A percentile compares a stretch with the other conserved stretches of the same genome.
Conservation (phyloP, 2,888 invertebrate genomes). For the Empis stercorea region DNA sequence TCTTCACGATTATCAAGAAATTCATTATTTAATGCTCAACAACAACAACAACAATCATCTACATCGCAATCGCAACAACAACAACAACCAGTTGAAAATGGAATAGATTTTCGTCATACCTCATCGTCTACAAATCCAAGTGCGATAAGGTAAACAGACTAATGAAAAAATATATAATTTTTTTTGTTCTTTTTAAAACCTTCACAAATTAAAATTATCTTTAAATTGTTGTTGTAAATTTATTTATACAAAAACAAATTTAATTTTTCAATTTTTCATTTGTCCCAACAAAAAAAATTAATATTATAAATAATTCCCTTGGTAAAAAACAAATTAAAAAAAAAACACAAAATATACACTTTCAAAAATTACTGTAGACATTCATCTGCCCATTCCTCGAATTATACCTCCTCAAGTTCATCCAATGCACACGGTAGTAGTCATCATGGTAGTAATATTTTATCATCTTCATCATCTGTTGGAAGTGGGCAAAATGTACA, state of each 20-base stretch:
- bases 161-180: no score
- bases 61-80: slow-evolving; percentile 12
- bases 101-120: slow-evolving; percentile 26
- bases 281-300: slow-evolving; percentile 3
- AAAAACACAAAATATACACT: neutral
- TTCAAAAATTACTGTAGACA: slow-evolving; percentile 14
- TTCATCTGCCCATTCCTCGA: slow-evolving; percentile 30
- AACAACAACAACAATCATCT: slow-evolving; percentile 12
- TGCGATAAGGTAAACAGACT: slow-evolving; percentile 12
- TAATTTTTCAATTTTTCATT: no score
- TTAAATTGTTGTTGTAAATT: no score
- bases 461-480: slow-evolving; percentile 5
- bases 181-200: no score
- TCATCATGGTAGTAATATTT: slow-evolving; percentile 7
- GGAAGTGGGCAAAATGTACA: slow-evolving; percentile 8
- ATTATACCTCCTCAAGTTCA: slow-evolving; percentile 18
- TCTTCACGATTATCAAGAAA: slow-evolving; percentile 7
- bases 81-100: slow-evolving; percentile 25
- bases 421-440: slow-evolving; percentile 10
- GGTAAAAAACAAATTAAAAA: neutral
- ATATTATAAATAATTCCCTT: neutral
- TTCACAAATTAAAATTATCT: no score
- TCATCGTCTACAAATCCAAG: slow-evolving; percentile 11
- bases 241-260: slow-evolving; percentile 3
- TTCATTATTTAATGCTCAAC: slow-evolving; percentile 11